phyloP scores from a whole-genome alignment of 2,888 invertebrate genomes.

The Meloe dianella region DNA sequence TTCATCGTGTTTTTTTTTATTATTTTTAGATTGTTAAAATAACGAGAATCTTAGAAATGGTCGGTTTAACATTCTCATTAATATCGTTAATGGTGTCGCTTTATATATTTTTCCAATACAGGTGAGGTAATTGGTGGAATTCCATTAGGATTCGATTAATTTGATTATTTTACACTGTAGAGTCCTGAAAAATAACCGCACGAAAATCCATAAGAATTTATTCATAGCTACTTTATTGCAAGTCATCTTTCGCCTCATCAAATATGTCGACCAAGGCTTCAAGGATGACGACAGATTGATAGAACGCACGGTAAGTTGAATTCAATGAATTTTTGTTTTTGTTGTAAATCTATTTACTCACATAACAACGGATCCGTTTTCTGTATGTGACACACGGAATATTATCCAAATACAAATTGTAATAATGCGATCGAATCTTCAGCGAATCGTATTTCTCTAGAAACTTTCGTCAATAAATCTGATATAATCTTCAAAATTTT shows the following conservation, averaged over 20 bases:
- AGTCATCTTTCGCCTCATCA: slow-evolving; percentile 72
- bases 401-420: neutral
- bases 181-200: slow-evolving; percentile 79
- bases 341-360: neutral
- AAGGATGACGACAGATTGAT: slow-evolving; percentile 58
- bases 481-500: neutral
- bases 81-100: slow-evolving; percentile 77
- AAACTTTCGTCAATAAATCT: neutral
- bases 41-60: slow-evolving; percentile 79
- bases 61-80: slow-evolving; percentile 81
- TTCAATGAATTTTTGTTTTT: slow-evolving; percentile 13
- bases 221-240: slow-evolving; percentile 83
- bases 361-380: slow-evolving; percentile 6
- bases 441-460: neutral
- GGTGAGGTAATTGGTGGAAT: slow-evolving; percentile 63
- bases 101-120: slow-evolving; percentile 80
- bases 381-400: slow-evolving; percentile 16
- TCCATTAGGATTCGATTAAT: slow-evolving; percentile 18
- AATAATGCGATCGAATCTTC: neutral
- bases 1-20: slow-evolving; percentile 49
- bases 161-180: slow-evolving; percentile 61
- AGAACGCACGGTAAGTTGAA: slow-evolving; percentile 68
- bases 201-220: slow-evolving; percentile 84
- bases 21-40: slow-evolving; percentile 73
- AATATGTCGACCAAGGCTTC: slow-evolving; percentile 75